Percentiles rank a stretch among this genome's conserved stretches.
Evolutionary conservation across 2,113 vertebrate species (phyloP).

Genomic region (Chaetodon trifascialis): DNA sequence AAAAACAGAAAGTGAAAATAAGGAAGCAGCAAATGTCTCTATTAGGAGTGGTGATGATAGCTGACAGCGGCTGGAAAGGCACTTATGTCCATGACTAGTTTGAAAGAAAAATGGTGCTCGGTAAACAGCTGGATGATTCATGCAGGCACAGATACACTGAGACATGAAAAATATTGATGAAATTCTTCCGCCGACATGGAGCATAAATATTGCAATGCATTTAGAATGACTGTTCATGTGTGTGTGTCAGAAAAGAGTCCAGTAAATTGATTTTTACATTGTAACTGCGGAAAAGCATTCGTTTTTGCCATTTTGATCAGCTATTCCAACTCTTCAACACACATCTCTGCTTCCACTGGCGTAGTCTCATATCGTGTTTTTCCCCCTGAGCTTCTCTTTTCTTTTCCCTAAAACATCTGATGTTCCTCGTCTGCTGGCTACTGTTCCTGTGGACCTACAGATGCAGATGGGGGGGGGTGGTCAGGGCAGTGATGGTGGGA

Average conservation of each 20-base stretch:
- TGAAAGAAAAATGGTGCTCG: background rate
- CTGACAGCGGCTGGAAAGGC: constrained; percentile 46
- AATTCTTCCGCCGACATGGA: background rate
- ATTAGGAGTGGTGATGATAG: constrained; percentile 1
- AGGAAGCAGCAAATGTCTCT: background rate
- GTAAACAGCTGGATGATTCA: background rate
- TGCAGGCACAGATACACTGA: background rate
- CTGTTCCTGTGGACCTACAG: constrained; percentile 4
- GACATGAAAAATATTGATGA: background rate
- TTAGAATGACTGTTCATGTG: background rate
- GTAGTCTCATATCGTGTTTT: background rate
- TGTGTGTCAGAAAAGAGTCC: background rate
- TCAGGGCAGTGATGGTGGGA: constrained; percentile 45
- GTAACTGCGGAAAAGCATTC: background rate
- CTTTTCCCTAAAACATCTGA: background rate
- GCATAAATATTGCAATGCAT: constrained; percentile 8
- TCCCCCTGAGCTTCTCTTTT: background rate
- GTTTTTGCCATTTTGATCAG: background rate
- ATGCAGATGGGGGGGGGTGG: constrained; percentile 5
- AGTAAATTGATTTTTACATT: background rate
- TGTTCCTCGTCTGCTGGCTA: background rate
- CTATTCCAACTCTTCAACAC: background rate
- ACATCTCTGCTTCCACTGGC: background rate
- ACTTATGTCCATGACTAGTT: constrained; percentile 42
- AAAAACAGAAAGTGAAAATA: background rate